Percentiles rank a stretch among this genome's conserved stretches.
Evolutionary conservation across 1,140 invertebrate species (phyloP).

Genomic region (Hesperophylax magnus): DNA sequence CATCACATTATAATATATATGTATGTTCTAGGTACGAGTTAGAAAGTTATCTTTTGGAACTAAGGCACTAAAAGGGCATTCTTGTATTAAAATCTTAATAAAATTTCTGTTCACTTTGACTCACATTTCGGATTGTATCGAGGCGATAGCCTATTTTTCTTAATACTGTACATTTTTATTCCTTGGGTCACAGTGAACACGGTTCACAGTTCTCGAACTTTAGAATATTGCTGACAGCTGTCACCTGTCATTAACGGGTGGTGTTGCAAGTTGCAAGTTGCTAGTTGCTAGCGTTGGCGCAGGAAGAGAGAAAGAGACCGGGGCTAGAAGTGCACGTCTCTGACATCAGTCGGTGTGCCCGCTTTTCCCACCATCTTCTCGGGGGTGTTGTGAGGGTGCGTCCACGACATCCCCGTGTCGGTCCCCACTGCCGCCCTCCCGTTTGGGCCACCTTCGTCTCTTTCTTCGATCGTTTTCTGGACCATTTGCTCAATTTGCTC

Average conservation of each 20-base stretch:
- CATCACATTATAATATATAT: constrained; percentile 19
- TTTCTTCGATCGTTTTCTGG: constrained; percentile 69
- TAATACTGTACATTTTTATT: constrained; percentile 26
- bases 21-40: constrained; percentile 36
- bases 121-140: constrained; percentile 24
- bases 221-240: neutral
- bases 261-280: neutral
- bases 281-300: neutral
- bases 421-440: constrained; percentile 67
- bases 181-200: neutral
- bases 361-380: constrained; percentile 80
- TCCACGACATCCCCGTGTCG: constrained; percentile 77
- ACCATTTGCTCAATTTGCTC: constrained; percentile 83
- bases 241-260: neutral
- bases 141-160: constrained; percentile 12
- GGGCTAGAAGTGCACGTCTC: constrained; percentile 76
- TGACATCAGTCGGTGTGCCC: constrained; percentile 85
- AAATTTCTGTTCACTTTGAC: constrained; percentile 28
- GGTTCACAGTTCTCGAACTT: neutral
- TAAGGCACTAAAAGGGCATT: constrained; percentile 29
- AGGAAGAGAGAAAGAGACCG: neutral
- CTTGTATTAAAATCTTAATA: constrained; percentile 20
- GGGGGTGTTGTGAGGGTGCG: constrained; percentile 71
- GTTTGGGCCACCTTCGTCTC: constrained; percentile 62
- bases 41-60: constrained; percentile 31